These are phyloP conservation scores for Vicugna pacos DNA, from an alignment of 2,113 vertebrate species.

Conservation along the genomic window DNA sequence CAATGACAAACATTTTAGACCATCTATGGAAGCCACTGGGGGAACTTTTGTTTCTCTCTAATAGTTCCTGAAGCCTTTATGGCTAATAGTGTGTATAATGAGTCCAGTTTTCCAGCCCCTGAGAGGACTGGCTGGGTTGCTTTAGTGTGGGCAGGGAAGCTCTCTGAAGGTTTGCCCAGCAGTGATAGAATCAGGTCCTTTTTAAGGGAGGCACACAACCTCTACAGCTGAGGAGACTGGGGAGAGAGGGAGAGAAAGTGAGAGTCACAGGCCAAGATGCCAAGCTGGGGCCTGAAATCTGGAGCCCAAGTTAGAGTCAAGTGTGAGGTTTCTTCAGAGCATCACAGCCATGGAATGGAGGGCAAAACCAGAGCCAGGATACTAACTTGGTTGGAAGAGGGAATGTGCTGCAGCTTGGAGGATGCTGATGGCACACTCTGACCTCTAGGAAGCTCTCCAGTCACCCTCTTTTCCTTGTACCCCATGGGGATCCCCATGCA, in stretches of 20 bases:
- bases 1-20: conserved; percentile 78
- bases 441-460: neutral
- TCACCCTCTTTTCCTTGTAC: neutral
- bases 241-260: neutral
- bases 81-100: conserved; percentile 64
- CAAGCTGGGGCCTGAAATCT: neutral
- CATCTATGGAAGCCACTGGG: conserved; percentile 29
- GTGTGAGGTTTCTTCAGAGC: neutral
- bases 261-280: neutral
- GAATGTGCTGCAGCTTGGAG: neutral
- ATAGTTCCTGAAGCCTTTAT: conserved; percentile 65
- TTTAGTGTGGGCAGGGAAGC: neutral
- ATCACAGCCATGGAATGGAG: neutral
- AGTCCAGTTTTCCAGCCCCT: conserved; percentile 63
- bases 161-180: neutral
- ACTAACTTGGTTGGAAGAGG: neutral
- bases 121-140: neutral
- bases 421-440: neutral
- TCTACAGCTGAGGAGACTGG: neutral
- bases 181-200: neutral
- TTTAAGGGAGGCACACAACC: neutral
- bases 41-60: conserved; percentile 79
- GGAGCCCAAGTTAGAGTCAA: neutral
- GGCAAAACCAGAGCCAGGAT: neutral
- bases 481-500: neutral